Conservation (phyloP, 2,113 vertebrate species). For the Porphyrio hochstetteri region DNA sequence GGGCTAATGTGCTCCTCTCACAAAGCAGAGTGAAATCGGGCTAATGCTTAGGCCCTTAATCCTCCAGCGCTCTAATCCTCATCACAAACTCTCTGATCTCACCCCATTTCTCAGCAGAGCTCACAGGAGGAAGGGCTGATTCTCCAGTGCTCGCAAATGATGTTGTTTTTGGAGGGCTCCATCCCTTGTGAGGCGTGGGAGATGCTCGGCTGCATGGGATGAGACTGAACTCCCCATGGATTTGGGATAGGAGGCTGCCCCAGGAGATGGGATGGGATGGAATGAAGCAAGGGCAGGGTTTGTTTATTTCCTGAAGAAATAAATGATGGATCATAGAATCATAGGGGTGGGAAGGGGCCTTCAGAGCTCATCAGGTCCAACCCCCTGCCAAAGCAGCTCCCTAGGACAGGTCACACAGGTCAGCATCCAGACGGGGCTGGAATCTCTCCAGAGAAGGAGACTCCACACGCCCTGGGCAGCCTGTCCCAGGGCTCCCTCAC, state of each 20-base stretch:
- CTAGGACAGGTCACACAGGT: too few species aligned
- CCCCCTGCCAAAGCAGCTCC: too few species aligned
- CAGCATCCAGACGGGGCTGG: too few species aligned
- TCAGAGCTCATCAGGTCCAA: too few species aligned
- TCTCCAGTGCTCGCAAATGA: too few species aligned
- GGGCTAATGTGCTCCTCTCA: slow-evolving; percentile 17
- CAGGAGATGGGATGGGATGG: not conserved
- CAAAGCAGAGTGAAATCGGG: slow-evolving; percentile 28
- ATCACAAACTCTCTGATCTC: not conserved
- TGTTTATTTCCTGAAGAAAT: not conserved
- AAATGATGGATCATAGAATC: too few species aligned
- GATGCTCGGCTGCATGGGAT: not conserved
- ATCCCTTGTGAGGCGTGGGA: not conserved
- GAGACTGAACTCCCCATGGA: not conserved
- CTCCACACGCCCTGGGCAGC: too few species aligned
- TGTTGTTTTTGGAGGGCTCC: not conserved
- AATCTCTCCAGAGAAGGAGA: too few species aligned
- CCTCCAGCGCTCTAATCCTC: slow-evolving; percentile 14
- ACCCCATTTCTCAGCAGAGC: not conserved
- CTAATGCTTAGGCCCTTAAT: slow-evolving; percentile 38
- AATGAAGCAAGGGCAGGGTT: not conserved
- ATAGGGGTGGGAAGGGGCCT: too few species aligned
- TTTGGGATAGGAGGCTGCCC: not conserved
- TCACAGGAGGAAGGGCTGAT: not conserved
- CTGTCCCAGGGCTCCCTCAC: too few species aligned